These are phyloP conservation scores for Parauchenoglanis ngamensis DNA, from an alignment of 2,797 vertebrate genomes.

Conservation along the genomic window DNA sequence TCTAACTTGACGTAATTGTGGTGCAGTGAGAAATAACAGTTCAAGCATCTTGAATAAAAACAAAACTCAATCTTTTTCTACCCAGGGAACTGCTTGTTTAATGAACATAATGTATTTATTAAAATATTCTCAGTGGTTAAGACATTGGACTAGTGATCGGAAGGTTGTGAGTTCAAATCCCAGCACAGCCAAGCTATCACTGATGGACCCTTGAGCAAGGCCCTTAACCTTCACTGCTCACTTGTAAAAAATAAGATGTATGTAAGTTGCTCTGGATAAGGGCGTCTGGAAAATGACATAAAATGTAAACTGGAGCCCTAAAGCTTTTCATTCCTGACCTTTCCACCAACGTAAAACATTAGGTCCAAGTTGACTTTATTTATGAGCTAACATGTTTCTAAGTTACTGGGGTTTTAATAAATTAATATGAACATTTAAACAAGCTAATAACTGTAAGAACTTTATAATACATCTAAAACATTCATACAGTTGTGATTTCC, in stretches of 20 bases:
- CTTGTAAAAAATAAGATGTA: too few species aligned
- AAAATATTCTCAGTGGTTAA: too few species aligned
- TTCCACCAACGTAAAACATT: not conserved
- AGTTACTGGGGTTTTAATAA: not conserved
- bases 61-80: too few species aligned
- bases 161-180: too few species aligned
- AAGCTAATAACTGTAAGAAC: not conserved
- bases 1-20: not conserved
- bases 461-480: not conserved
- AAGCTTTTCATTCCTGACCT: not conserved
- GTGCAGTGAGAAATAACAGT: not conserved
- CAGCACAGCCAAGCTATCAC: too few species aligned
- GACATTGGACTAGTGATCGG: too few species aligned
- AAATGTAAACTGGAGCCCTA: not conserved
- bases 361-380: not conserved
- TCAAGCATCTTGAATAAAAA: not conserved
- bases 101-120: too few species aligned
- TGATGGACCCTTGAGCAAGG: too few species aligned
- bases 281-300: too few species aligned
- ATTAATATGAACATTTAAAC: not conserved
- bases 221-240: too few species aligned
- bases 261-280: too few species aligned
- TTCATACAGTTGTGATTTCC: not conserved
- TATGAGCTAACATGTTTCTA: not conserved
- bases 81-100: too few species aligned